These are phyloP conservation scores for Triplophysa dalaica DNA, from an alignment of 2,113 vertebrate genomes.

Conservation along the genomic window DNA sequence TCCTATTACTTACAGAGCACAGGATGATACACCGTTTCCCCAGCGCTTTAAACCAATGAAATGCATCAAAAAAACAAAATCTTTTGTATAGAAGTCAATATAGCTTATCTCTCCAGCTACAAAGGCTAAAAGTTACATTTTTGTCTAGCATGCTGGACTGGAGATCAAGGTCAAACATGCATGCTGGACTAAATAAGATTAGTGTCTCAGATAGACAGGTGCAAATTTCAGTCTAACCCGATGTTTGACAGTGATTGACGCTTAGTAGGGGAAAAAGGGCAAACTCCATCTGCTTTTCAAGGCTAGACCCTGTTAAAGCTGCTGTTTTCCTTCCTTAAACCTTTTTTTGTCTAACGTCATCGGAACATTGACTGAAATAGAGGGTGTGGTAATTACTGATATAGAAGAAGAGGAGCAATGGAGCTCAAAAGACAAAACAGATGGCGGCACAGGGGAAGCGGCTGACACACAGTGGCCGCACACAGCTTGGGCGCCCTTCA, in stretches of 20 bases:
- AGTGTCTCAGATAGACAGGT: constrained; percentile 37
- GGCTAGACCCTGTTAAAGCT: background rate
- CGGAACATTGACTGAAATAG: constrained; percentile 28
- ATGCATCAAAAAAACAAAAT: constrained; percentile 1
- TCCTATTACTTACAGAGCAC: constrained; percentile 5
- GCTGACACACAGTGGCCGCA: constrained; percentile 54
- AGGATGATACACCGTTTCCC: background rate
- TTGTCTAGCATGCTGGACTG: background rate
- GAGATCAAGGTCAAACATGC: constrained; percentile 20
- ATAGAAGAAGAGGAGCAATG: constrained; percentile 46
- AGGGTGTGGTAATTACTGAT: constrained; percentile 48
- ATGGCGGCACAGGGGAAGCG: constrained; percentile 64
- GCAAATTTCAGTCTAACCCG: constrained; percentile 37
- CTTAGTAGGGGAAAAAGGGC: constrained; percentile 11
- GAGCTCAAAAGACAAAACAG: constrained; percentile 53
- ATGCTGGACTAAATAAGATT: constrained; percentile 40
- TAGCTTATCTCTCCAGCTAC: constrained; percentile 26
- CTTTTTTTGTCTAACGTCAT: constrained; percentile 13
- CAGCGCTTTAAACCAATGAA: background rate
- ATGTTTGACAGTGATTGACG: constrained; percentile 34
- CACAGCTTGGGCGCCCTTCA: constrained; percentile 59
- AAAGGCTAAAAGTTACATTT: constrained; percentile 1
- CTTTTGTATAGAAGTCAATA: constrained; percentile 9
- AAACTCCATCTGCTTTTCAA: constrained; percentile 49
- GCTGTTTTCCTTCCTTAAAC: constrained; percentile 2